phyloP scores from a whole-genome alignment of 1,140 invertebrate genomes.

The Neuroterus valhalla region DNA sequence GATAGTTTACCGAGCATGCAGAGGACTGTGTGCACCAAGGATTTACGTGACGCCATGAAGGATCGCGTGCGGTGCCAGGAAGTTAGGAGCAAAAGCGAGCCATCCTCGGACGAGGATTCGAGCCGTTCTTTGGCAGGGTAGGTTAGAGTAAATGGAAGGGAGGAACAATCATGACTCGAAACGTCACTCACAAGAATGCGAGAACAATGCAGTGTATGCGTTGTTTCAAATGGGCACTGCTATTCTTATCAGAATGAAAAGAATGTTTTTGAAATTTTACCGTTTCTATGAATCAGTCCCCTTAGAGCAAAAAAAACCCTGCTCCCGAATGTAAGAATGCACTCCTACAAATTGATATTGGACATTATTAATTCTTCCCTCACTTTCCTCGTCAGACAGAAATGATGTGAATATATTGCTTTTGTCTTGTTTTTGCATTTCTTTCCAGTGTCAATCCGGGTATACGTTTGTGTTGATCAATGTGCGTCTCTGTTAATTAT shows the following conservation, averaged over 20 bases:
- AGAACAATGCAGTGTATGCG: conserved; percentile 6
- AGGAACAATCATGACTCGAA: not conserved
- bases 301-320: not conserved
- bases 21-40: conserved; percentile 47
- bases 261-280: conserved; percentile 13
- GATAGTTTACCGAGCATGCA: conserved; percentile 54
- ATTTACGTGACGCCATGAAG: conserved; percentile 64
- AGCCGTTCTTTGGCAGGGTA: conserved; percentile 9
- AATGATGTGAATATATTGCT: not conserved
- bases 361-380: conserved; percentile 1
- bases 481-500: no score
- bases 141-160: conserved; percentile 4
- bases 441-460: no score
- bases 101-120: conserved; percentile 40
- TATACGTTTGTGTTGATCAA: no score
- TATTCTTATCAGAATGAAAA: conserved; percentile 1
- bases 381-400: not conserved
- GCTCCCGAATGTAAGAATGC: conserved; percentile 6
- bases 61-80: conserved; percentile 65
- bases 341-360: conserved; percentile 4
- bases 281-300: conserved; percentile 13
- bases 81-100: conserved; percentile 58
- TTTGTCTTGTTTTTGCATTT: not conserved
- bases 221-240: conserved; percentile 23
- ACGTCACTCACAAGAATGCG: conserved; percentile 20